Evolutionary conservation across 2,888 invertebrate genomes (phyloP), one percentile per base, ranked within the genome.

Genomic region (Drosophila picticornis): DNA sequence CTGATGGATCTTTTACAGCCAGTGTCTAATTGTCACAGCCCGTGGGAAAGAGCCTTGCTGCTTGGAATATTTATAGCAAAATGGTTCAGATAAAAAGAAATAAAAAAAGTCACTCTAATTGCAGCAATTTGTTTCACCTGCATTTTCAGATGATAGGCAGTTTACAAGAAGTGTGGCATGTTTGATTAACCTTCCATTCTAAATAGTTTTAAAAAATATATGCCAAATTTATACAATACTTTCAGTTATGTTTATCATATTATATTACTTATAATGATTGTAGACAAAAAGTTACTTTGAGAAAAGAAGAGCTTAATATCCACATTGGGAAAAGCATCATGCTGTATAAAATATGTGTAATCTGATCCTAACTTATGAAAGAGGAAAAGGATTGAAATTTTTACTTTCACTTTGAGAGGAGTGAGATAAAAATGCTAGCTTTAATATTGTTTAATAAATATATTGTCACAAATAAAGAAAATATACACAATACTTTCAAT

Each of bases 81-180:
- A 25, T 25, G 16, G 9, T 46, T 25, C 46, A 25, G 46, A 25
- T 25, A 9, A 9, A 25, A 16, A 7, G 1, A 16, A 0, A 0
- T 9, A 22, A 1, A 22, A 4, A 6, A 4, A 22, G 22, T 46
- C 4, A 1, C 6, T 7, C 1, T 6, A 13, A 13, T 43, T 13
- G 13, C 16, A 22, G 46, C 13, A 1, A 13, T 22, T n/a, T 43
- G 6, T 13, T 43, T 22, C 1, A n/a, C n/a, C n/a, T 43, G 22
- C 1, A 6, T 11, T 22, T 43, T n/a, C 7, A 46, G 22, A 46
- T 46, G 4, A 7, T 46, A 4, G 1, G 22, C 46, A 22, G 46
- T 0, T 46, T 3, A 4, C 2, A 13, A 7, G 4, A 16, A 13
- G 13, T 22, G 13, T 0, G 22, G 1, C 4, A 16, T 0, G 22